Percentiles rank a stretch among this genome's conserved stretches.
phyloP scores from a whole-genome alignment of 2,797 vertebrate species.

The Etheostoma perlongum region DNA sequence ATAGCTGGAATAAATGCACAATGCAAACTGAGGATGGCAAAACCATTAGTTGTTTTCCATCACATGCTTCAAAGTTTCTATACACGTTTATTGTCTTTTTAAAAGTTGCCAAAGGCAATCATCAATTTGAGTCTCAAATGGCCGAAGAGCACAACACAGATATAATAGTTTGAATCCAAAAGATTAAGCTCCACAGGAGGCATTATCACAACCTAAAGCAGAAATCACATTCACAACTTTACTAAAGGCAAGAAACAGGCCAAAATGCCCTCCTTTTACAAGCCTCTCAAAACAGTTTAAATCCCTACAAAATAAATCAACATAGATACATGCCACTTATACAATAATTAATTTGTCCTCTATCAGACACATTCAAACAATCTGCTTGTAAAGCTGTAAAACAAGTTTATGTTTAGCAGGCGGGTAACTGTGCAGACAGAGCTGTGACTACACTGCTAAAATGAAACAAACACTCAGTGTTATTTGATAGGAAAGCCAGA shows the following conservation, averaged over 20 bases:
- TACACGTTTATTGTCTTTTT: slow-evolving; percentile 2
- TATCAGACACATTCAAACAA: background rate
- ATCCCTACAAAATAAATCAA: too few species aligned
- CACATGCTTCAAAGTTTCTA: slow-evolving; percentile 15
- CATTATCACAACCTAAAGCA: background rate
- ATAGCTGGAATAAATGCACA: background rate
- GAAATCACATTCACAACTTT: background rate
- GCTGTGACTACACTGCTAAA: background rate
- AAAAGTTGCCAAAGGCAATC: slow-evolving; percentile 8
- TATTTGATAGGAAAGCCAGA: slow-evolving; percentile 32
- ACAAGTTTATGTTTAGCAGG: background rate
- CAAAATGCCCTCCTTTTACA: background rate
- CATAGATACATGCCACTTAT: background rate
- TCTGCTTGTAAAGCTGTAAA: background rate
- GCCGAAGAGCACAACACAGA: background rate
- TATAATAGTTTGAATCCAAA: slow-evolving; percentile 25
- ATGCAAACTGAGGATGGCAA: slow-evolving; percentile 4
- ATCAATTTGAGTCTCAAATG: slow-evolving; percentile 12
- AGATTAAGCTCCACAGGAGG: background rate
- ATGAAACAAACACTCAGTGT: slow-evolving; percentile 17
- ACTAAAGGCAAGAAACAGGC: background rate
- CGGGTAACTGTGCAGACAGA: background rate
- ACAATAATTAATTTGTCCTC: background rate
- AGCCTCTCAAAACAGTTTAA: background rate
- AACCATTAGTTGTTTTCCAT: slow-evolving; percentile 13